Percentiles rank a stretch among this genome's conserved stretches.
Evolutionary conservation across 2,797 vertebrate genomes (phyloP).

Genomic region (Neoniphon sammara): DNA sequence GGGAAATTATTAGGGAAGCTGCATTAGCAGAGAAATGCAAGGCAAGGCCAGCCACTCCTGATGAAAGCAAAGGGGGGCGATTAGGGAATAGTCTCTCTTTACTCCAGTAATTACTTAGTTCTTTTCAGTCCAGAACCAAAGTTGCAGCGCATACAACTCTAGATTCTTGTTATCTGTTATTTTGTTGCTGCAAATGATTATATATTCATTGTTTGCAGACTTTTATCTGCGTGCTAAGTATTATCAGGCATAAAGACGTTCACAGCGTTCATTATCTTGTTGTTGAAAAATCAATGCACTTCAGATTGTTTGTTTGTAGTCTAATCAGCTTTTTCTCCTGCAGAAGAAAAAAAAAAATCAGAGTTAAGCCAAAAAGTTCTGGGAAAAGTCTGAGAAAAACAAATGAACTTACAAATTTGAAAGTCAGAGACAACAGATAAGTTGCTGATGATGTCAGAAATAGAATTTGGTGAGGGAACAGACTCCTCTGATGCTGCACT

Average conservation of each 20-base stretch:
- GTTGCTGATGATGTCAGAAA: not conserved
- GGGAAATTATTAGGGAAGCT: constrained; percentile 57
- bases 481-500: not conserved
- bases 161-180: constrained; percentile 3
- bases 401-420: constrained; percentile 4
- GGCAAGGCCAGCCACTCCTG: constrained; percentile 47
- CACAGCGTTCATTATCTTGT: constrained; percentile 22
- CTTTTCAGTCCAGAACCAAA: constrained; percentile 19
- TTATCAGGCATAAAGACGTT: not conserved
- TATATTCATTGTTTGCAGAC: constrained; percentile 3
- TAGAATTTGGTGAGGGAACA: not conserved
- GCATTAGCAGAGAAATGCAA: constrained; percentile 62
- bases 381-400: not conserved
- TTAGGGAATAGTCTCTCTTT: constrained; percentile 59
- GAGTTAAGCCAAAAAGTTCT: constrained; percentile 29
- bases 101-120: constrained; percentile 45
- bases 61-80: constrained; percentile 67
- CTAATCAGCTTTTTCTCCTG: not conserved
- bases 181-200: constrained; percentile 6
- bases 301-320: no score
- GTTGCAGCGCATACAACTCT: constrained; percentile 12
- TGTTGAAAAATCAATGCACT: constrained; percentile 37
- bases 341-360: constrained; percentile 4
- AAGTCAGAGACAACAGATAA: constrained; percentile 12
- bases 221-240: constrained; percentile 17